Percentiles rank a stretch among this genome's conserved stretches.
Evolutionary conservation across 2,888 invertebrate genomes (phyloP).

Genomic region (Watsonalla binaria): DNA sequence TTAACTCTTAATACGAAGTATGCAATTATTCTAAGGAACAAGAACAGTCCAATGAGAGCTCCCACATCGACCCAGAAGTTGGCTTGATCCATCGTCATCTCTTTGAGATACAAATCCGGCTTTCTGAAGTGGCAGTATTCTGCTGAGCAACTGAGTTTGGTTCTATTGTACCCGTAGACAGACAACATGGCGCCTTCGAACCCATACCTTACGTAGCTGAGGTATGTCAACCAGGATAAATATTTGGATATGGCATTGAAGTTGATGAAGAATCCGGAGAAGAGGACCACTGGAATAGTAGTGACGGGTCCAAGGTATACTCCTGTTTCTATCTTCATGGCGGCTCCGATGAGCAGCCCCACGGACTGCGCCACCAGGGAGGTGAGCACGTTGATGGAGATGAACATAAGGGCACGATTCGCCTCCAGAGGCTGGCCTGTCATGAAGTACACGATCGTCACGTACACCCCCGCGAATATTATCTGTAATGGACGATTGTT

Average conservation of each 20-base stretch:
- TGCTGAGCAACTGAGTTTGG: slow-evolving; percentile 88
- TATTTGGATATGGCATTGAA: slow-evolving; percentile 94
- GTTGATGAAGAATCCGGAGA: slow-evolving; percentile 96
- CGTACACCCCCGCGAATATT: slow-evolving; percentile 90
- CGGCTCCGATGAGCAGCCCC: slow-evolving; percentile 95
- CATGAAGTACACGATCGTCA: slow-evolving; percentile 95
- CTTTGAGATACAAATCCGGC: slow-evolving; percentile 89
- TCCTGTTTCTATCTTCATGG: slow-evolving; percentile 89
- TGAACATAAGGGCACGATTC: slow-evolving; percentile 88
- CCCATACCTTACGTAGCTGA: slow-evolving; percentile 92
- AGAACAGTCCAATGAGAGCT: slow-evolving; percentile 88
- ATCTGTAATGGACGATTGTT: slow-evolving; percentile 78
- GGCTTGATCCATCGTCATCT: slow-evolving; percentile 89
- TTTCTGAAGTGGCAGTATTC: slow-evolving; percentile 91
- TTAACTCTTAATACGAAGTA: slow-evolving; percentile 92
- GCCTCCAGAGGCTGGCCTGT: slow-evolving; percentile 96
- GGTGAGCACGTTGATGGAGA: slow-evolving; percentile 85
- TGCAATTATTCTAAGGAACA: slow-evolving; percentile 86
- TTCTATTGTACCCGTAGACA: slow-evolving; percentile 92
- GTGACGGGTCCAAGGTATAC: slow-evolving; percentile 92
- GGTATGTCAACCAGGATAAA: slow-evolving; percentile 92
- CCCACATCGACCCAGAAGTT: slow-evolving; percentile 91
- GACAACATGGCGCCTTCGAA: slow-evolving; percentile 96
- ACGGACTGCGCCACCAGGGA: slow-evolving; percentile 95
- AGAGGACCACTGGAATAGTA: slow-evolving; percentile 93